Base-by-base conservation (phyloP, 2,888 invertebrate species). In the Labia minor region DNA sequence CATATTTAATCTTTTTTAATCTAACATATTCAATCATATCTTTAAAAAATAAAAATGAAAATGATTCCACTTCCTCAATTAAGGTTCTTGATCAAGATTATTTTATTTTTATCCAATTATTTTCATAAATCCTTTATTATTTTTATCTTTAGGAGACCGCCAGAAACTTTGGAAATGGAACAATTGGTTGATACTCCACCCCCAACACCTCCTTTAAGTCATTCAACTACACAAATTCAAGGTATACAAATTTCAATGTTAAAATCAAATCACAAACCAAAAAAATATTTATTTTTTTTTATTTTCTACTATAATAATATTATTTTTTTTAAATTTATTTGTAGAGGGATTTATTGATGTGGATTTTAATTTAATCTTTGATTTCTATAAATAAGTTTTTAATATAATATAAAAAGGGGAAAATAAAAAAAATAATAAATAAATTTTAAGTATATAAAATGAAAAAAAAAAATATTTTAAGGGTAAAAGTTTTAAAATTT, bases 11-110 rank as follows among this genome's bases (percentile, higher is more conserved):
- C 8, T 26, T 6, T 26, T 8, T 26, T 8, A 6, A 26, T 26
- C 8, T 26, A 3, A 26, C 26, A 26, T 26, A 26, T 26, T 3
- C 8, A 8, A 26, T 26, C 8, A 8, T 26, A 26, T 6, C 26
- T 26, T 6, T 6, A 26, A 26, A 3, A 26, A 49, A 49, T 8
- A 49, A 49, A 49, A 49, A 49, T 49, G 49, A 49, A 49, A 16
- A 49, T 49, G 49, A 49, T 49, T n/a, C 49, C 49, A 49, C 49
- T 49, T 49, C 49, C 49, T 49, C 49, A 49, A 16, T 49, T 49
- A 16, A 49, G 49, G 49, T 49, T 2, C 6, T 33, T 33, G 6
- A 33, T 33, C 6, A 11, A 33, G 11, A 33, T 33, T 33, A 33
- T 8, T n/a, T n/a, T 33, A 33, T 33, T 33, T 33, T 33, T 11